These are phyloP conservation scores for Asteroscopus sphinx DNA, from an alignment of 2,888 invertebrate genomes.

Conservation along the genomic window DNA sequence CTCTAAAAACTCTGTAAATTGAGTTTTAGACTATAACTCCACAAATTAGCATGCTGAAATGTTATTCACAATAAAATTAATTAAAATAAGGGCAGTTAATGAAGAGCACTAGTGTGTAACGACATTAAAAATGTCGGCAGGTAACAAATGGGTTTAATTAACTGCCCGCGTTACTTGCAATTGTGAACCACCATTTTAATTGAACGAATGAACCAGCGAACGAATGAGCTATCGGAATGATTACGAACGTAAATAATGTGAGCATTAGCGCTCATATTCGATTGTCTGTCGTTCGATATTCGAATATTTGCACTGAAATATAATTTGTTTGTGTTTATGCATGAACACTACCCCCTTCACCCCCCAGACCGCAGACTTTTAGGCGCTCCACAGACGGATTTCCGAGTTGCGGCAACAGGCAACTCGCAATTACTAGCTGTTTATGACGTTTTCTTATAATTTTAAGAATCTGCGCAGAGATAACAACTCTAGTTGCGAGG, in stretches of 20 bases:
- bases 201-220: conserved; percentile 43
- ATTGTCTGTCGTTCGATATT: conserved; percentile 24
- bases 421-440: too few species aligned
- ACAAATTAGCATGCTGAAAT: conserved; percentile 8
- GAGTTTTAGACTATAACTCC: too few species aligned
- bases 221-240: conserved; percentile 39
- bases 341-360: too few species aligned
- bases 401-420: too few species aligned
- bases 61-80: conserved; percentile 23
- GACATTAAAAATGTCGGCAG: conserved; percentile 45
- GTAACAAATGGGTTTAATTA: conserved; percentile 57
- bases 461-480: too few species aligned
- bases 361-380: too few species aligned
- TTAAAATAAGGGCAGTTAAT: conserved; percentile 37
- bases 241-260: conserved; percentile 35
- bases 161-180: conserved; percentile 36
- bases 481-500: too few species aligned
- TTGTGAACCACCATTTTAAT: conserved; percentile 48
- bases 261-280: conserved; percentile 32
- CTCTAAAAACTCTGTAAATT: neutral
- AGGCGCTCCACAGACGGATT: too few species aligned
- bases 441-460: too few species aligned
- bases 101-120: conserved; percentile 34
- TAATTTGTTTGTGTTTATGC: conserved; percentile 14
- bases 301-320: conserved; percentile 12